Conservation (phyloP, 2,888 invertebrate genomes). For the Thecophora atra region DNA sequence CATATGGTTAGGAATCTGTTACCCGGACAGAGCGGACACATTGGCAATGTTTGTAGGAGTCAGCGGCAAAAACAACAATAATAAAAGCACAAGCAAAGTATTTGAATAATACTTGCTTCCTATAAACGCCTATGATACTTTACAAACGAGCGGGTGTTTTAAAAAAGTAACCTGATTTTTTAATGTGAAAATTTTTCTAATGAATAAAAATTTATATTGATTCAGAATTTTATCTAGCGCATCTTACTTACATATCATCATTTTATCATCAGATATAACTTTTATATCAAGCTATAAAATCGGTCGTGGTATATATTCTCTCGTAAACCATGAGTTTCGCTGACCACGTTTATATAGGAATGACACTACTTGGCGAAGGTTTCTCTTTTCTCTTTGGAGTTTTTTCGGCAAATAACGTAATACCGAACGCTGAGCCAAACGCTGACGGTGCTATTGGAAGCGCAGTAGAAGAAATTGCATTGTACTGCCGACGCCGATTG, state of each 20-base stretch:
- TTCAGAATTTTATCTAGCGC: conserved; percentile 26
- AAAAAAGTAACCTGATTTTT: conserved; percentile 4
- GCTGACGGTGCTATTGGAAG: conserved; percentile 44
- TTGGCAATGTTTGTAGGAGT: no score
- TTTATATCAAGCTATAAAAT: conserved; percentile 45
- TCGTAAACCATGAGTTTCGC: conserved; percentile 40
- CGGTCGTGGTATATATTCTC: conserved; percentile 45
- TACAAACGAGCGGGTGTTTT: conserved; percentile 3
- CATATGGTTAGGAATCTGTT: no score
- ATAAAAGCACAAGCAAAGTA: no score
- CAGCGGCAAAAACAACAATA: no score
- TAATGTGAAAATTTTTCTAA: not conserved
- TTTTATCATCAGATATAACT: conserved; percentile 29
- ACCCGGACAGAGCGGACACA: no score
- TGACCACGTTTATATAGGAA: conserved; percentile 37
- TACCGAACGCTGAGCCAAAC: conserved; percentile 41
- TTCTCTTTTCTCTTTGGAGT: conserved; percentile 46
- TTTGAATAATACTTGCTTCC: no score
- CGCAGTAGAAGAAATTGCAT: conserved; percentile 39
- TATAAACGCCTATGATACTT: not conserved
- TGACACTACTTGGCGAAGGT: conserved; percentile 47
- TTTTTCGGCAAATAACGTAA: conserved; percentile 41
- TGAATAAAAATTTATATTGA: not conserved
- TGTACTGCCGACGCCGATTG: conserved; percentile 42
- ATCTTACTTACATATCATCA: conserved; percentile 37